phyloP scores from a whole-genome alignment of 2,888 invertebrate genomes.

The Erebia epiphron region DNA sequence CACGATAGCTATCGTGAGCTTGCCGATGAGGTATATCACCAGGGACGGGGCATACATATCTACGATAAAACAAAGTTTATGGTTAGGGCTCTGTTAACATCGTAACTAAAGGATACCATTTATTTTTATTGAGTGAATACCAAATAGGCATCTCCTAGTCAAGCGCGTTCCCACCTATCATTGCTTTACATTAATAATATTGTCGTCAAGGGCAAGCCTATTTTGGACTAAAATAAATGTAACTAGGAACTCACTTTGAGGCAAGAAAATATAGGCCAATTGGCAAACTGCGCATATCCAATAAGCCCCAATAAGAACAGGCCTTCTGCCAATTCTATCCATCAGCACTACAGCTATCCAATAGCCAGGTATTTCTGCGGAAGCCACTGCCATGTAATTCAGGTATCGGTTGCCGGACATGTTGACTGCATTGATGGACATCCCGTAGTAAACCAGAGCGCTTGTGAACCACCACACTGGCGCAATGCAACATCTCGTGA shows the following conservation, averaged over 20 bases:
- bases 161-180: too few species aligned
- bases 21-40: slow-evolving; percentile 78
- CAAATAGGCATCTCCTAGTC: too few species aligned
- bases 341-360: slow-evolving; percentile 83
- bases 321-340: slow-evolving; percentile 82
- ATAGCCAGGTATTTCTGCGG: slow-evolving; percentile 87
- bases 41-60: slow-evolving; percentile 55
- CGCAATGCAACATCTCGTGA: slow-evolving; percentile 78
- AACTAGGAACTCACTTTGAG: neutral
- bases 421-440: slow-evolving; percentile 85
- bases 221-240: neutral
- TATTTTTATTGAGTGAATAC: too few species aligned
- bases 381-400: slow-evolving; percentile 84
- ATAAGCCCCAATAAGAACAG: slow-evolving; percentile 39
- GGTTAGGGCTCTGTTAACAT: too few species aligned
- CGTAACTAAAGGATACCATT: too few species aligned
- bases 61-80: neutral
- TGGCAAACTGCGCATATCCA: slow-evolving; percentile 17
- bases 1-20: slow-evolving; percentile 82
- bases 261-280: slow-evolving; percentile 13
- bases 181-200: too few species aligned
- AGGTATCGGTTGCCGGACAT: slow-evolving; percentile 85
- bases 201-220: too few species aligned
- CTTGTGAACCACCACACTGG: slow-evolving; percentile 86
- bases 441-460: slow-evolving; percentile 86